Conservation (phyloP, 2,888 invertebrate species). For the Drosophila atripex region DNA sequence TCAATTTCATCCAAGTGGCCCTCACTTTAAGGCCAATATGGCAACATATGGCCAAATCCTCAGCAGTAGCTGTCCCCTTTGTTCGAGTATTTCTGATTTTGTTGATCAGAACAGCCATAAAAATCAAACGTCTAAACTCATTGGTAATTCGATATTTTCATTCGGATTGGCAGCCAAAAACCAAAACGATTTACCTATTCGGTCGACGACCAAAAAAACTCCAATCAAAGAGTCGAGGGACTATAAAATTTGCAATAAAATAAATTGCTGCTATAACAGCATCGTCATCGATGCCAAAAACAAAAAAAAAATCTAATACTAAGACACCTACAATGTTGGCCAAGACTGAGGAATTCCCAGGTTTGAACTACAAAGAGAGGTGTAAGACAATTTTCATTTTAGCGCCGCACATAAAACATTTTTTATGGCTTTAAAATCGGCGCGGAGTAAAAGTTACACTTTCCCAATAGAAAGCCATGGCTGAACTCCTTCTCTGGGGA, state of each 20-base stretch:
- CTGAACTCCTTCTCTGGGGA: conserved; percentile 53
- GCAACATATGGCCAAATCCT: conserved; percentile 20
- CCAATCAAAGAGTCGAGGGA: conserved; percentile 72
- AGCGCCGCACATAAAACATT: conserved; percentile 76
- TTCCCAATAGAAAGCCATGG: conserved; percentile 71
- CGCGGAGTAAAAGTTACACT: conserved; percentile 74
- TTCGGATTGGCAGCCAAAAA: conserved; percentile 23
- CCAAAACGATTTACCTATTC: conserved; percentile 51
- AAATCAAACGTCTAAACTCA: conserved; percentile 59
- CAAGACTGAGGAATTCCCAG: neutral
- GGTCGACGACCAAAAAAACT: conserved; percentile 31
- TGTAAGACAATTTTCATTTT: conserved; percentile 70
- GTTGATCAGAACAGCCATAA: conserved; percentile 44
- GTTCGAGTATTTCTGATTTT: neutral
- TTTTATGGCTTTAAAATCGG: conserved; percentile 78
- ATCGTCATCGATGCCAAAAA: conserved; percentile 42
- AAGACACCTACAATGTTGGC: conserved; percentile 46
- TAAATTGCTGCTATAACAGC: conserved; percentile 71
- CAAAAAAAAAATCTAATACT: conserved; percentile 4
- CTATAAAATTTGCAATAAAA: conserved; percentile 78
- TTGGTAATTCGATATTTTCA: conserved; percentile 75
- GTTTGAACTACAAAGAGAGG: conserved; percentile 44
- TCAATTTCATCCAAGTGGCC: conserved; percentile 11
- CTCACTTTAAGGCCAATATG: conserved; percentile 1
- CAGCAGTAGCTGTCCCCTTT: conserved; percentile 36